Base-by-base conservation (phyloP, 2,797 vertebrate genomes). In the Sebastes diploproa region DNA sequence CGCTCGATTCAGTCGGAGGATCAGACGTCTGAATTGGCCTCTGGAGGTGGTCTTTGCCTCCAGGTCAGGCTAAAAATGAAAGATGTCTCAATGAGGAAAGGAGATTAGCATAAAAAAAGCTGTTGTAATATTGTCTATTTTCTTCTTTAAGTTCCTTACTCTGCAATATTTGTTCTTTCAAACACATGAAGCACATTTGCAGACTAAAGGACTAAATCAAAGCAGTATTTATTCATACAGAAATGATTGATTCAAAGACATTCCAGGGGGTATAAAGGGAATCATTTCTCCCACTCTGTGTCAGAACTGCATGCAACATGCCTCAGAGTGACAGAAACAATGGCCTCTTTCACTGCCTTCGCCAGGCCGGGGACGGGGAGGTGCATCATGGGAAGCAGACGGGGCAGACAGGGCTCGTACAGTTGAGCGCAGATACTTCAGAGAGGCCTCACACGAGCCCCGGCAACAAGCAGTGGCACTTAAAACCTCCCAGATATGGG, bases 311-410 rank as follows among this genome's bases (percentile, higher is more conserved):
- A 93, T 92, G 90, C 93, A 92, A 92, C 93, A 95, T 95, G 94
- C 94, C 93, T 92, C 74, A 73, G 88, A 91, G 89, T 85, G 88
- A 93, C 38, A 14, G 72, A 91, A 96, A 98, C 97, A 98, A 98
- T 97, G 95, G 95, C 52, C 92, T 96, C 97, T 97, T 98, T 98
- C 96, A 98, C 89, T 79, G 91, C 72, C 81, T 91, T 87, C 85
- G 86, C 87, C 93, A 30, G 78, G 80, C 80, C 76, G 76, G 54
- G 83, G 87, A 83, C 74, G 86, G 90, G 82, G 92, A 91, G 91
- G 88, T 92, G 93, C 93, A 95, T 95, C 89, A 92, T 93, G 93
- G 92, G 93, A 93, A 91, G 81, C 81, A 90, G 85, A 89, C 82
- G 52, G 52, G 83, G 72, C 73, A 64, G 78, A 84, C 81, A 46